Evolutionary conservation across 2,113 vertebrate genomes (phyloP).

Genomic region (Campylomormyrus numenius): DNA sequence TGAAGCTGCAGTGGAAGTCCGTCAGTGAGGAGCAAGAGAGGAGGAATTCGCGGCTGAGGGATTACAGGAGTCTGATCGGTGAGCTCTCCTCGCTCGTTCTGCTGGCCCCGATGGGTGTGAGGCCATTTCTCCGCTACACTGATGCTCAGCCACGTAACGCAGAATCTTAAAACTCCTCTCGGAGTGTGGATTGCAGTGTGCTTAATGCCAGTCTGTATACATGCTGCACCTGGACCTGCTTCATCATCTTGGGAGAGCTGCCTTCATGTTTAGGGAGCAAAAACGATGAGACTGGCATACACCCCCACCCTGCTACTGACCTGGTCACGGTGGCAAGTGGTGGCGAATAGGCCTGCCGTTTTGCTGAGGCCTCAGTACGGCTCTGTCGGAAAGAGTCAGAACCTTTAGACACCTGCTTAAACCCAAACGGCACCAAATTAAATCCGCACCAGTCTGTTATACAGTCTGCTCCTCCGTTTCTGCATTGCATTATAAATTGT

Average conservation of each 20-base stretch:
- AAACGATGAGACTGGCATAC: not conserved
- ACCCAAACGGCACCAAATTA: constrained; percentile 11
- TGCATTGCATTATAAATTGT: not conserved
- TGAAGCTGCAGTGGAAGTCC: constrained; percentile 99
- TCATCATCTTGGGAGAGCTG: not conserved
- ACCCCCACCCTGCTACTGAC: not conserved
- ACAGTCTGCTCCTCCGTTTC: not conserved
- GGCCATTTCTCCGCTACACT: not conserved
- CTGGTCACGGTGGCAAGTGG: not conserved
- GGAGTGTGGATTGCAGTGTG: not conserved
- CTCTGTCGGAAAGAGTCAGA: too few species aligned
- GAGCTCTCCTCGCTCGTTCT: constrained; percentile 15
- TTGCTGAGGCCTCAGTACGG: not conserved
- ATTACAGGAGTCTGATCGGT: constrained; percentile 93
- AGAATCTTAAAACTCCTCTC: not conserved
- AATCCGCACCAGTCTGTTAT: not conserved
- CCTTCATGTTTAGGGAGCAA: not conserved
- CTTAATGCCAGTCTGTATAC: not conserved
- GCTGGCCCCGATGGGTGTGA: not conserved
- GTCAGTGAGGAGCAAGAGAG: constrained; percentile 92
- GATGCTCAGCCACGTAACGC: not conserved
- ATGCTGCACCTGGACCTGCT: not conserved
- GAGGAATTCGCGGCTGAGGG: constrained; percentile 85
- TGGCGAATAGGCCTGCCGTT: not conserved
- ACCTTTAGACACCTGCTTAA: not conserved